Conservation (phyloP, 2,797 vertebrate genomes). For the Amblyopsis hoosieri region DNA sequence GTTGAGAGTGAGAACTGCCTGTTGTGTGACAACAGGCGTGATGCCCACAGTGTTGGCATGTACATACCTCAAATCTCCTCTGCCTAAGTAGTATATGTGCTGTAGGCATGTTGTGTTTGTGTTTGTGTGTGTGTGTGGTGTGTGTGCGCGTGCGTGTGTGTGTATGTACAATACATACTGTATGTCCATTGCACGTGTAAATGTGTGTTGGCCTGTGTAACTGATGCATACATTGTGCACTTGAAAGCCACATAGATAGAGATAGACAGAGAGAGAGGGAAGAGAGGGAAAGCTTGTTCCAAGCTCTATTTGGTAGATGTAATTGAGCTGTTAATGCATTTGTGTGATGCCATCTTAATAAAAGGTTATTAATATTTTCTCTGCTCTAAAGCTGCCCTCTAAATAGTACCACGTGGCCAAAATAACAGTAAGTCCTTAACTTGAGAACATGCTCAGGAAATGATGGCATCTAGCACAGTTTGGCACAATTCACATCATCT, state of each 20-base stretch:
- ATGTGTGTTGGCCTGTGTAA: neutral
- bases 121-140: neutral
- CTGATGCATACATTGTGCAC: slow-evolving; percentile 13
- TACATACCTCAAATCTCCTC: slow-evolving; percentile 44
- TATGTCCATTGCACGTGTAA: neutral
- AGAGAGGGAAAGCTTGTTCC: slow-evolving; percentile 60
- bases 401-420: slow-evolving; percentile 33
- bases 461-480: slow-evolving; percentile 56
- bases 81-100: slow-evolving; percentile 45
- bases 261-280: slow-evolving; percentile 35
- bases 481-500: slow-evolving; percentile 26
- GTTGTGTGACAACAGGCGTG: slow-evolving; percentile 50
- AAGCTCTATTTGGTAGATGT: slow-evolving; percentile 42
- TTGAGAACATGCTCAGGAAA: slow-evolving; percentile 61
- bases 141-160: slow-evolving; percentile 17
- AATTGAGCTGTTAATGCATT: slow-evolving; percentile 63
- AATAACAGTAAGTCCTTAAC: slow-evolving; percentile 55
- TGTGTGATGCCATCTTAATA: slow-evolving; percentile 66
- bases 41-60: slow-evolving; percentile 52
- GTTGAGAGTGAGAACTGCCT: slow-evolving; percentile 43
- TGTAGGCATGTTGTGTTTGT: slow-evolving; percentile 10
- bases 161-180: slow-evolving; percentile 41
- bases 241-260: slow-evolving; percentile 54
- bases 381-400: slow-evolving; percentile 16
- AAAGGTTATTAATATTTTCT: slow-evolving; percentile 39